phyloP scores from a whole-genome alignment of 2,113 vertebrate genomes.

The Pelmatolapia mariae region DNA sequence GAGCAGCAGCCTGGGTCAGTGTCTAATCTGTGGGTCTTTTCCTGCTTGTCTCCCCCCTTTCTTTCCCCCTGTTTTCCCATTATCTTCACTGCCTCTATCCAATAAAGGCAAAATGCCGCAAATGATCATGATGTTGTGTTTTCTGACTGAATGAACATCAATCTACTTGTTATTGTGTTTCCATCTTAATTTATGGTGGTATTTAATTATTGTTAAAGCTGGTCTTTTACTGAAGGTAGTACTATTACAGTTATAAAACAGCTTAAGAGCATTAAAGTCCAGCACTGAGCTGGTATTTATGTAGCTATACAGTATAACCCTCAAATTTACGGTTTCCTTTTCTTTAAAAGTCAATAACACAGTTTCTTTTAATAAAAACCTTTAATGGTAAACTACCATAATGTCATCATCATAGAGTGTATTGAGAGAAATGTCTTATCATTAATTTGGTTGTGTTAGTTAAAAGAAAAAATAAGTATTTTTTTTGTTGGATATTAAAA shows the following conservation, averaged over 20 bases:
- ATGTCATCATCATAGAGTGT: accelerated
- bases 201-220: too few species aligned
- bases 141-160: neutral
- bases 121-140: neutral
- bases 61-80: neutral
- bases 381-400: accelerated
- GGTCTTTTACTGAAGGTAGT: too few species aligned
- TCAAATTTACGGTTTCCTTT: neutral
- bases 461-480: neutral
- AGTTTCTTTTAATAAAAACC: neutral
- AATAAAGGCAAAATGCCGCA: neutral
- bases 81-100: neutral
- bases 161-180: too few species aligned
- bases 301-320: too few species aligned
- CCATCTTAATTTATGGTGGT: neutral
- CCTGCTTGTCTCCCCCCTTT: neutral
- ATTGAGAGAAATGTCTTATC: neutral
- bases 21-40: neutral
- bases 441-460: neutral
- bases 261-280: too few species aligned
- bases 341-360: too few species aligned
- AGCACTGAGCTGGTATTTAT: too few species aligned
- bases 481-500: neutral
- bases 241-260: too few species aligned
- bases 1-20: neutral